Conservation (phyloP, 1,140 invertebrate genomes). For the Drosophila oshimai region DNA sequence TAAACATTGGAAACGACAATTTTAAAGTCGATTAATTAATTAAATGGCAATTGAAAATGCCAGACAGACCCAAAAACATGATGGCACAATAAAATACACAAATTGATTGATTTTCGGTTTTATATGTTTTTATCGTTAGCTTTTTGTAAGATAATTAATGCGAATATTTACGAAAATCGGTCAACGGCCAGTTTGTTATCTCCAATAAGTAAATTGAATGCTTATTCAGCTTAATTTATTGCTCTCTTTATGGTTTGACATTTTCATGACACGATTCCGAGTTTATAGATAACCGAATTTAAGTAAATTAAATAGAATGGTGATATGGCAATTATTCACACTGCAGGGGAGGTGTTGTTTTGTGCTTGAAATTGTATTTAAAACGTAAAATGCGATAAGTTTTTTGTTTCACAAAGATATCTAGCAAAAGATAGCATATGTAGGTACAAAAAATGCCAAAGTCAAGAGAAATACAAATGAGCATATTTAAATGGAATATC, state of each 20-base stretch:
- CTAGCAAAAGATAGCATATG: neutral
- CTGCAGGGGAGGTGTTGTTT: neutral
- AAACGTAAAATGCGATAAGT: neutral
- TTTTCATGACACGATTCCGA: conserved; percentile 32
- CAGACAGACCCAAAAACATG: conserved; percentile 31
- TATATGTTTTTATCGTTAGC: conserved; percentile 9
- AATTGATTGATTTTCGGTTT: conserved; percentile 66
- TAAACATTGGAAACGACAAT: conserved; percentile 69
- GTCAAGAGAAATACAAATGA: conserved; percentile 3
- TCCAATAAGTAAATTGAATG: conserved; percentile 32
- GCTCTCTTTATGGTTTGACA: conserved; percentile 11
- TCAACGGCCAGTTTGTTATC: conserved; percentile 32
- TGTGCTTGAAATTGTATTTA: conserved; percentile 1
- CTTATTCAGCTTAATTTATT: conserved; percentile 11
- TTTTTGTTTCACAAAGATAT: conserved; percentile 12
- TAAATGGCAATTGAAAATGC: conserved; percentile 72
- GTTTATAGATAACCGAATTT: conserved; percentile 17
- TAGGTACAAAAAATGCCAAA: neutral
- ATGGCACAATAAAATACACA: conserved; percentile 58
- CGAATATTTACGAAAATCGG: conserved; percentile 48
- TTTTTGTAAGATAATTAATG: conserved; percentile 50
- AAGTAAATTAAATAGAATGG: conserved; percentile 4
- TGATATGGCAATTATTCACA: conserved; percentile 2
- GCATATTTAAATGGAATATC: neutral
- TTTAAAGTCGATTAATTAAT: conserved; percentile 79